phyloP scores from a whole-genome alignment of 1,140 invertebrate genomes.

The Aphelinus atriplicis region DNA sequence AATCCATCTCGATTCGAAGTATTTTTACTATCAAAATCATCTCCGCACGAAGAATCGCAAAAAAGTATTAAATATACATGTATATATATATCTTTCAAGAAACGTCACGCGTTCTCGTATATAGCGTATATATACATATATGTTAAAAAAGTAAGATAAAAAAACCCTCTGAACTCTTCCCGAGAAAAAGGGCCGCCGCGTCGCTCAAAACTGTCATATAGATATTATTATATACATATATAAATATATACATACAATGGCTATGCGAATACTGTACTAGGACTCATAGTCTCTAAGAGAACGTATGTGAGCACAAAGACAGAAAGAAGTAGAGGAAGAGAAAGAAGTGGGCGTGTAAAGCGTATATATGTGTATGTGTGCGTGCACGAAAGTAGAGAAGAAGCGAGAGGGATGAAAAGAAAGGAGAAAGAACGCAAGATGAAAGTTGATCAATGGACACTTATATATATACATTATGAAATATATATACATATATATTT shows the following conservation, averaged over 20 bases:
- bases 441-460: not conserved
- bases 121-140: not conserved
- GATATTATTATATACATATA: conserved; percentile 36
- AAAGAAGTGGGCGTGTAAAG: not conserved
- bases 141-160: not conserved
- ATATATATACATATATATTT: conserved; percentile 7
- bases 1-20: no score
- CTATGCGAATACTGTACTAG: conserved; percentile 18
- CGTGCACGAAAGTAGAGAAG: not conserved
- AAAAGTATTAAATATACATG: conserved; percentile 1
- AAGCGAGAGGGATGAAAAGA: not conserved
- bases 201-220: conserved; percentile 21
- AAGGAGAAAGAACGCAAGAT: not conserved
- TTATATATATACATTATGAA: not conserved
- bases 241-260: conserved; percentile 34
- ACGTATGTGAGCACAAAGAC: not conserved
- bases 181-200: conserved; percentile 32
- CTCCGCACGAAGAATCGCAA: no score
- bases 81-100: conserved; percentile 2
- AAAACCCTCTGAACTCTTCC: conserved; percentile 33
- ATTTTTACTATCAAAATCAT: no score
- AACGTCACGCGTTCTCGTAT: not conserved
- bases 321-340: not conserved
- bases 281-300: not conserved
- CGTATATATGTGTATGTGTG: not conserved